Base-by-base conservation (phyloP, 2,888 invertebrate genomes). In the Caenorhabditis sp. region DNA sequence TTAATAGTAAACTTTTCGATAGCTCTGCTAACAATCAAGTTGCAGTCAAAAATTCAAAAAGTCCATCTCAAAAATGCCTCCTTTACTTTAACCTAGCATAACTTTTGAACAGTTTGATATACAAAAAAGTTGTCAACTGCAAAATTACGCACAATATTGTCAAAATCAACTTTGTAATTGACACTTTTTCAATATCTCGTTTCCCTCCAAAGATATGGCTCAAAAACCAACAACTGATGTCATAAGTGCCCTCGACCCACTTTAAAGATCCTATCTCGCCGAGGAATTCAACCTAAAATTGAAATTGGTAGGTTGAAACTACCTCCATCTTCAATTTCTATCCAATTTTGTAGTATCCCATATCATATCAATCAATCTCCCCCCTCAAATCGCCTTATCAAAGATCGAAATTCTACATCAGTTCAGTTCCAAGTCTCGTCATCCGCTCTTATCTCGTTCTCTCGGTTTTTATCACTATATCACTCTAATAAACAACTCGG, bases 391-490 rank as follows among this genome's bases (percentile, higher is more conserved):
- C n/a, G n/a, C n/a, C n/a, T n/a, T n/a, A n/a, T 32, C 9, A 9
- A 32, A 32, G 32, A 32, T 32, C 32, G 9, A 32, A 32, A 32
- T 32, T 40, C 22, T 64, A 26, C 53, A 40, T 67, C 15, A 32
- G 56, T 56, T 67, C 67, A 40, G 40, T 40, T 40, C 18, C 22
- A 65, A 60, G 22, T 56, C 44, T 26, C 9, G 67, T 67, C 65
- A 67, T 67, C 37, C 35, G 32, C 15, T 56, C 56, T 15, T 15
- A 15, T 4, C 51, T 22, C 61, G 26, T 62, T 47, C 40, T 26
- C 55, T 67, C 67, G 40, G 15, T 22, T 35, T 22, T 53, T 8
- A 47, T 32, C 22, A n/a, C n/a, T n/a, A n/a, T 44, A 28, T 40
- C 18, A 28, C 11, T 47, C 11, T n/a, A 35, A 67, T 44, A 53